A percentile compares a stretch with the other conserved stretches of the same genome.
Conservation (phyloP, 2,797 vertebrate genomes). For the Semotilus atromaculatus region DNA sequence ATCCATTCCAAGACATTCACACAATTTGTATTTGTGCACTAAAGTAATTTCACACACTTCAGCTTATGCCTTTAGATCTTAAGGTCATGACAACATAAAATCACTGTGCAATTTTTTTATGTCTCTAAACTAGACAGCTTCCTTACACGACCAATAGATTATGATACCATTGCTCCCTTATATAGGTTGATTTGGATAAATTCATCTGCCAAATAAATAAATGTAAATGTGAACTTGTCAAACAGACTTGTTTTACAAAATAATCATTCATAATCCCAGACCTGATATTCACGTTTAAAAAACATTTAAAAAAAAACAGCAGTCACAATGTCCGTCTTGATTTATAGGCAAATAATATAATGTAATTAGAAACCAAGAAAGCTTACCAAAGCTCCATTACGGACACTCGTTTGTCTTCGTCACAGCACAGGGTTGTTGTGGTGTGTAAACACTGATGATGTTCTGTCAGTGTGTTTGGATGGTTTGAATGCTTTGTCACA, state of each 20-base stretch:
- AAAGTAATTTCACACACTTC: background rate
- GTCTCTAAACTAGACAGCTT: background rate
- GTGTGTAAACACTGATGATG: constrained; percentile 43
- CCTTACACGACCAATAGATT: background rate
- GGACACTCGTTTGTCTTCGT: constrained; percentile 28
- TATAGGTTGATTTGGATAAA: background rate
- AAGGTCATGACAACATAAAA: too few relatives aligned
- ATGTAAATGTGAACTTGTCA: background rate
- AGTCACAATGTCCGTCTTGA: constrained; percentile 6
- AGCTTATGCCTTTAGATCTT: background rate
- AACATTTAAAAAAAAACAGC: background rate
- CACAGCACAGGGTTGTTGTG: constrained; percentile 29
- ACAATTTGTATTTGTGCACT: background rate
- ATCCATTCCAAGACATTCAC: background rate
- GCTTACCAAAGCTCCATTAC: constrained; percentile 9
- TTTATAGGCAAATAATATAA: constrained; percentile 19
- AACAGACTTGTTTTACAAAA: background rate
- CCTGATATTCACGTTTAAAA: background rate
- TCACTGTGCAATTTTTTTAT: background rate
- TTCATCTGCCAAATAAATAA: background rate
- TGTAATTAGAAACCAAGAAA: constrained; percentile 31
- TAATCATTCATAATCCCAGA: background rate
- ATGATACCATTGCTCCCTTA: background rate
- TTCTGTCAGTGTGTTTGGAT: constrained; percentile 14
- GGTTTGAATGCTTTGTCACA: constrained; percentile 24